Evolutionary conservation across 1,140 invertebrate species (phyloP).

Genomic region (Sinonovacula constricta): DNA sequence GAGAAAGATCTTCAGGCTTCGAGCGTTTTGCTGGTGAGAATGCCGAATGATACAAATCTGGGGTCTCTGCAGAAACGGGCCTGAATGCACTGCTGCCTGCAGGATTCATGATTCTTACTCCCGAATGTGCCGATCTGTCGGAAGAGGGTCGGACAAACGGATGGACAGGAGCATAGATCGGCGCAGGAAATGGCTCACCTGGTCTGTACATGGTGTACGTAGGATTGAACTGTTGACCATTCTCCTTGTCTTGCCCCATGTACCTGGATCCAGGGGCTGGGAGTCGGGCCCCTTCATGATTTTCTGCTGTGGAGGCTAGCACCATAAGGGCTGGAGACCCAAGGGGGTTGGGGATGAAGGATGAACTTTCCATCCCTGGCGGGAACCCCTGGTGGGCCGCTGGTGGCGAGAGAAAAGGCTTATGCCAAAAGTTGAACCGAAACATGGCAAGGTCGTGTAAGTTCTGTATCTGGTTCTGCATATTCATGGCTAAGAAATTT

Average conservation of each 20-base stretch:
- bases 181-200: conserved; percentile 70
- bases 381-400: conserved; percentile 62
- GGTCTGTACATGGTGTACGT: conserved; percentile 72
- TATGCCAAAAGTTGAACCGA: conserved; percentile 77
- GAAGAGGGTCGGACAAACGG: conserved; percentile 69
- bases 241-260: conserved; percentile 69
- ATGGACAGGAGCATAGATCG: conserved; percentile 70
- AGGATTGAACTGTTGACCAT: conserved; percentile 62
- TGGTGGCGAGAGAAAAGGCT: conserved; percentile 73
- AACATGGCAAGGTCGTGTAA: conserved; percentile 73
- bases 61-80: conserved; percentile 65
- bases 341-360: conserved; percentile 85
- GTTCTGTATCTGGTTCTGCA: conserved; percentile 40
- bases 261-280: conserved; percentile 63
- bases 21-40: conserved; percentile 74
- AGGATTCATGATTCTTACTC: conserved; percentile 63
- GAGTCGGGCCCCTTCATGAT: conserved; percentile 82
- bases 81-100: conserved; percentile 71
- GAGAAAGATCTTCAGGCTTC: conserved; percentile 67
- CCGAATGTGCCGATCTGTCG: conserved; percentile 44
- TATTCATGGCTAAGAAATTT: not conserved
- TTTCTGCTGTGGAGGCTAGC: conserved; percentile 85
- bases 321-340: conserved; percentile 89
- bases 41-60: conserved; percentile 72
- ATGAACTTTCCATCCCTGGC: conserved; percentile 83